Evolutionary conservation across 1,140 invertebrate genomes (phyloP), one percentile per base, ranked within the genome.

Genomic region (Orius insidiosus): DNA sequence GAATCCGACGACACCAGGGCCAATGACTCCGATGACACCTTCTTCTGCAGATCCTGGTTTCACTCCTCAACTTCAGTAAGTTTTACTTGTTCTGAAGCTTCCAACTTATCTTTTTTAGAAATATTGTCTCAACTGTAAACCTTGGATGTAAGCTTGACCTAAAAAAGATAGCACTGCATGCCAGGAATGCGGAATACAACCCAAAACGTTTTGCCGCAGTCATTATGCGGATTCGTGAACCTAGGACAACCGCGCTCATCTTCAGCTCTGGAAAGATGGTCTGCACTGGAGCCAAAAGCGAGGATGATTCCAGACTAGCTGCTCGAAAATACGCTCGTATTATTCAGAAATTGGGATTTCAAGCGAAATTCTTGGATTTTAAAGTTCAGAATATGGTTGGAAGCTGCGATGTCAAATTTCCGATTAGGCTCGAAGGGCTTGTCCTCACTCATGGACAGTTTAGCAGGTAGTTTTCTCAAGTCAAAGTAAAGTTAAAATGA

Each of bases 211-310:
- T 99, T 75, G 95, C 96, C 40, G 96, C 96, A 50, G 95, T 99
- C 0, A 99, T 99, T 46, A 99, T 99, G 96, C 72, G 96, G 60
- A 99, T 99, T 59, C 71, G 95, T 61, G 93, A 98, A 61, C 96
- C 96, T 0, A 68, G 96, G 54, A 99, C 96, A 2, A 99, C 96
- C 15, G 96, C 96, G 9, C 66, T 99, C 8, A 99, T 99, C 54
- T 99, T 99, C 60, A 95, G 90, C 57, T 98, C 94, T 34, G 96
- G 96, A 0, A 99, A 99, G 75, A 98, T 99, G 95, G 96, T 99
- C 0, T 99, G 96, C 62, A 99, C 96, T 1, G 96, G 96, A 13
- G 96, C 96, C 1, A 99, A 98, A 69, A 98, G 90, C 72, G 95
- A 98, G 70, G 93, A 97, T 58, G 84, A 93, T 60, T 97, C 93